Evolutionary conservation across 2,888 invertebrate species (phyloP), one percentile per base, ranked within the genome.

Genomic region (Philhelius pedissequus): DNA sequence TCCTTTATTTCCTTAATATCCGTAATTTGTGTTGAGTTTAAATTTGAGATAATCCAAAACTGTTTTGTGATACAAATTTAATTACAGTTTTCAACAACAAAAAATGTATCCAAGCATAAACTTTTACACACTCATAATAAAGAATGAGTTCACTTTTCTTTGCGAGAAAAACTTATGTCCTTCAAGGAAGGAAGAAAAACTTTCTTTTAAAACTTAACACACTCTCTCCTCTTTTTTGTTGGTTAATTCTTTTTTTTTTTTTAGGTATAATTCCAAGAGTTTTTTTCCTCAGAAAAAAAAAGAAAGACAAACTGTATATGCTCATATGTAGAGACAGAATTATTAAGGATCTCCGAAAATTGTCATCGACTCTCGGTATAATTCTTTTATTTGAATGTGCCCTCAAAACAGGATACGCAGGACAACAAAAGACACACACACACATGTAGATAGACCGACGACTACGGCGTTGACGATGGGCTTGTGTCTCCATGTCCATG

Each of bases 351-450:
- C 68, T 68, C 45, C 25, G 38, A 68, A 75, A 56, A 74, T 78
- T 78, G 73, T 83, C 79, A 83, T 76, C 80, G 66, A 75, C 70
- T 75, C 70, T 62, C 18, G 38, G 68, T 27, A 35, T 66, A 68
- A 68, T 70, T 79, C 18, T 66, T 84, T 84, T 71, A 80, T 80
- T 80, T 64, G 64, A 84, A 80, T 76, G 71, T 56, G 76, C 58
- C 84, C 77, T 74, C 54, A 84, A 84, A 84, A 84, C 80, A 80
- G 84, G 80, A 84, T 84, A 84, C 84, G 84, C 84, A 84, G 84
- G 84, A 84, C 84, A 84, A 84, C 79, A 84, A 76, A 80, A 84
- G 80, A 69, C 45, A 74, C 15, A 60, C 45, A 60, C 73, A 66
- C 45, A 38, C 60, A 50, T 60, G 25, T 54, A 40, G 54, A 40